Conservation (phyloP, 2,113 vertebrate genomes). For the Aspidoscelis tigris region DNA sequence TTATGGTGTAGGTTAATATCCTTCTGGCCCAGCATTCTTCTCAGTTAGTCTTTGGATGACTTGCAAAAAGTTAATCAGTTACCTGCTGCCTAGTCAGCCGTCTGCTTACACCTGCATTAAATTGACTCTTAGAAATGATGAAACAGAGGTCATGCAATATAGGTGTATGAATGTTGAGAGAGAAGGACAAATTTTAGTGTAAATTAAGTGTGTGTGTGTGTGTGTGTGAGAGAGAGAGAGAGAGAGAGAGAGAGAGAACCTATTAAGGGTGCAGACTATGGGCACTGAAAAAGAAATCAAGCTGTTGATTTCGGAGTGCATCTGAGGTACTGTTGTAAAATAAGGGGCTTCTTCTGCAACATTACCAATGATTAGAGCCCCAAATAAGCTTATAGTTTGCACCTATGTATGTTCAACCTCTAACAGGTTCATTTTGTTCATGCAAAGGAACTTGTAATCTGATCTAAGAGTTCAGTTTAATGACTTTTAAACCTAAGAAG, state of each 20-base stretch:
- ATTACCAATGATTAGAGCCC: slow-evolving; percentile 88
- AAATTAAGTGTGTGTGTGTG: neutral
- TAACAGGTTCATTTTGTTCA: slow-evolving; percentile 71
- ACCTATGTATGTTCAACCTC: slow-evolving; percentile 76
- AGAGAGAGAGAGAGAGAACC: slow-evolving; percentile 1
- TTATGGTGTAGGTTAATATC: neutral
- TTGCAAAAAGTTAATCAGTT: neutral
- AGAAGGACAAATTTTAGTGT: slow-evolving; percentile 13
- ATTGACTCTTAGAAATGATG: slow-evolving; percentile 86
- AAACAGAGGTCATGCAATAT: slow-evolving; percentile 78
- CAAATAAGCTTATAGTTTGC: slow-evolving; percentile 73
- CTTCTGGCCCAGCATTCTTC: no score
- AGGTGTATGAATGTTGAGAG: slow-evolving; percentile 63
- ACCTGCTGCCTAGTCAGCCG: neutral
- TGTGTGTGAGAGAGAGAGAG: slow-evolving; percentile 3
- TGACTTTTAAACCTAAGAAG: neutral
- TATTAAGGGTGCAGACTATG: slow-evolving; percentile 71
- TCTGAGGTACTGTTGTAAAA: slow-evolving; percentile 84
- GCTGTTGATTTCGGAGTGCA: slow-evolving; percentile 92
- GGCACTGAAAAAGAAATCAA: slow-evolving; percentile 76
- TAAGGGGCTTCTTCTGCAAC: slow-evolving; percentile 74
- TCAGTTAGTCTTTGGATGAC: neutral
- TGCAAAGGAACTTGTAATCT: slow-evolving; percentile 78
- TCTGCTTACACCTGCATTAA: neutral
- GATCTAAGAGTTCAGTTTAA: slow-evolving; percentile 79